Base-by-base conservation (phyloP, 2,888 invertebrate species). In the Himalopsyche kuldschensis region DNA sequence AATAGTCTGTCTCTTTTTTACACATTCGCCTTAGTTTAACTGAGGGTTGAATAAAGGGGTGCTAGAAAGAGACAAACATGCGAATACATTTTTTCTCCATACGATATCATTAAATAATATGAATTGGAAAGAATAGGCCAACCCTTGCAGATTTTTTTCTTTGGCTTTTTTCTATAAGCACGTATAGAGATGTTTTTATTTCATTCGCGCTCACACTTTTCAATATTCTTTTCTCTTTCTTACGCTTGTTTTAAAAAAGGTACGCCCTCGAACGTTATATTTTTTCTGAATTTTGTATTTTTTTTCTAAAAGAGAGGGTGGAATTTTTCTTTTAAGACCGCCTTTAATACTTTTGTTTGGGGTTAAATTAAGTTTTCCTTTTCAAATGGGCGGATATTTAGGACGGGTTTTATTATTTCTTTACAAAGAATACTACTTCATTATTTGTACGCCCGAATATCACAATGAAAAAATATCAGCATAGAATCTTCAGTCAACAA, bases 131-230 rank as follows among this genome's bases (percentile, higher is more conserved):
- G 83, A 85, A 85, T 83, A 55, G 63, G 31, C 82, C 78, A 78
- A 78, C 82, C 82, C 78, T 85, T 83, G 77, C 82, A 85, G 83
- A 83, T 82, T 85, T 85, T 82, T 85, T 85, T 85, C 85, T 85
- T 85, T 76, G 48, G 78, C 80, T 79, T 84, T 84, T 85, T 85
- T 79, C 46, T 48, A 82, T 82, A 76, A 82, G 82, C 79, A 77
- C 81, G 78, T 76, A 84, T 82, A 84, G 48, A 81, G 82, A 35
- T 79, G 32, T 17, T 46, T 48, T 31, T 75, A 47, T 84, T 79
- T 30, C 81, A 55, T 47, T 85, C 84, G 48, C 41, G 8, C 85
- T 30, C 83, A 55, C 63, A 30, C 30, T n/a, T 5, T 55, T 31
- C 20, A 46, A 20, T 76, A 27, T 79, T 30, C 24, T 75, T 46